phyloP scores from a whole-genome alignment of 2,113 vertebrate genomes.

The Cettia cetti region DNA sequence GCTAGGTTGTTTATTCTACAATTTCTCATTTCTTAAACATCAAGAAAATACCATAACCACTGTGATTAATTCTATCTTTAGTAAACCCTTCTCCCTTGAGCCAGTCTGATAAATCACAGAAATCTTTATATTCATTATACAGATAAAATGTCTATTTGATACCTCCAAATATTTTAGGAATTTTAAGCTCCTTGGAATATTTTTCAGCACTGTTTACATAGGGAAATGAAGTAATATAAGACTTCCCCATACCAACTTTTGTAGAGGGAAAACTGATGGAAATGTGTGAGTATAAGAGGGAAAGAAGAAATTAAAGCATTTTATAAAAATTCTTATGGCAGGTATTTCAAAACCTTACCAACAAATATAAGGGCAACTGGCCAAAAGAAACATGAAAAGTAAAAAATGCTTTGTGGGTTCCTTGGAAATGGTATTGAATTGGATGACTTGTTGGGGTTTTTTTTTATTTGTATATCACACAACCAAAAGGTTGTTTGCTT shows the following conservation, averaged over 20 bases:
- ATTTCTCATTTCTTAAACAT: conserved; percentile 45
- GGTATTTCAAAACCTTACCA: not conserved
- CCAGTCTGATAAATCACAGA: conserved; percentile 46
- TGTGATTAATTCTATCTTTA: conserved; percentile 45
- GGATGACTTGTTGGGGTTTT: too few species aligned
- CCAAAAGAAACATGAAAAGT: not conserved
- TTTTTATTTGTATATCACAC: not conserved
- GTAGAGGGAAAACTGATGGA: not conserved
- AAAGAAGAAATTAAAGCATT: not conserved
- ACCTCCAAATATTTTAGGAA: conserved; percentile 1
- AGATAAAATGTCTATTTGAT: conserved; percentile 29
- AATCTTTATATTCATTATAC: conserved; percentile 27
- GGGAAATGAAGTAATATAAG: not conserved
- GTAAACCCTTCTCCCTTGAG: conserved; percentile 22
- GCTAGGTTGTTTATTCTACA: conserved; percentile 25
- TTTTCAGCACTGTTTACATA: not conserved
- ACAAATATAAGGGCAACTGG: not conserved
- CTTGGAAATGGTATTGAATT: not conserved
- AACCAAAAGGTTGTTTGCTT: not conserved
- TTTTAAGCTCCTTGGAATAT: not conserved
- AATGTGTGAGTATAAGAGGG: not conserved
- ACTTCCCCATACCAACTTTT: not conserved
- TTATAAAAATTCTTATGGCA: not conserved
- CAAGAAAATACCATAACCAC: conserved; percentile 28
- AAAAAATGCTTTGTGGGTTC: not conserved